These are phyloP conservation scores for Drosophila merina DNA, from an alignment of 2,888 invertebrate species.

Conservation along the genomic window DNA sequence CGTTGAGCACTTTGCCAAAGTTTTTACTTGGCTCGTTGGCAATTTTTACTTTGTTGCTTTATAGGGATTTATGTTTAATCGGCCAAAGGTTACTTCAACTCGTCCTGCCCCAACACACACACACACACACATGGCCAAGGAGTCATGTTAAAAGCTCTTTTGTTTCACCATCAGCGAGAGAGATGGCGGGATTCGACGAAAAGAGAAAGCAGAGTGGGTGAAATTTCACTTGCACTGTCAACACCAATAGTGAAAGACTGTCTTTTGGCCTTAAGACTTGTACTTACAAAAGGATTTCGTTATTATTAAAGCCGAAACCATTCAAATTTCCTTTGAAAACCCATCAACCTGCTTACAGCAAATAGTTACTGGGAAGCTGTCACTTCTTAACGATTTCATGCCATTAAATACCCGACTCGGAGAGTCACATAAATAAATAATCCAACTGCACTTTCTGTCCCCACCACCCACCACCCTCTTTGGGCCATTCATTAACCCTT, in stretches of 20 bases:
- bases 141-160: slow-evolving; percentile 64
- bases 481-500: slow-evolving; percentile 36
- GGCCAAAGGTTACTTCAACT: slow-evolving; percentile 70
- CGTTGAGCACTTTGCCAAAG: slow-evolving; percentile 75
- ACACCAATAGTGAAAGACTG: slow-evolving; percentile 44
- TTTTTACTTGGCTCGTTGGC: slow-evolving; percentile 77
- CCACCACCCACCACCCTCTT: slow-evolving; percentile 1
- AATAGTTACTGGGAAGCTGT: neutral
- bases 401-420: slow-evolving; percentile 16
- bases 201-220: neutral
- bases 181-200: neutral
- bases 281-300: neutral
- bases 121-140: slow-evolving; percentile 34
- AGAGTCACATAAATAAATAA: slow-evolving; percentile 20
- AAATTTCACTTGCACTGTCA: slow-evolving; percentile 21
- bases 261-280: slow-evolving; percentile 31
- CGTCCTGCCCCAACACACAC: slow-evolving; percentile 19
- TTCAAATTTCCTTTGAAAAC: neutral
- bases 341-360: neutral
- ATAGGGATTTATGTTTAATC: slow-evolving; percentile 79
- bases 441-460: slow-evolving; percentile 20
- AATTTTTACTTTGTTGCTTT: slow-evolving; percentile 78
- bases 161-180: slow-evolving; percentile 46
- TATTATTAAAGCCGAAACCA: neutral
- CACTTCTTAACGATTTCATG: neutral